phyloP scores from a whole-genome alignment of 2,113 vertebrate genomes.

The Penelope pileata region DNA sequence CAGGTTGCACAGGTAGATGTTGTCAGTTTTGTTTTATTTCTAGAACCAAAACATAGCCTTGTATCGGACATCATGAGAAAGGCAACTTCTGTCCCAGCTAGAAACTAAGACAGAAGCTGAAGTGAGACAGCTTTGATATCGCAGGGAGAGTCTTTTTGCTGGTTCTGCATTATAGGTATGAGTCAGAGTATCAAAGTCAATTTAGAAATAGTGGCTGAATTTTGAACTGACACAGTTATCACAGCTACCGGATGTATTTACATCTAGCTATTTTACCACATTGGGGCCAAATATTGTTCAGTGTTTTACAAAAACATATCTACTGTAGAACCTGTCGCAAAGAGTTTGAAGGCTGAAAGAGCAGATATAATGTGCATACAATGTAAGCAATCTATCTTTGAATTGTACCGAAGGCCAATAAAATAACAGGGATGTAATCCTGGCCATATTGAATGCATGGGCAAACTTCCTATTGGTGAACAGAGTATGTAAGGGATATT shows the following conservation, averaged over 20 bases:
- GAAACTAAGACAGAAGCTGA: too few relatives aligned
- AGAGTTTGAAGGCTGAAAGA: background rate
- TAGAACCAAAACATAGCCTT: too few relatives aligned
- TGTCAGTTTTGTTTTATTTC: too few relatives aligned
- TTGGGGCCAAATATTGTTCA: background rate
- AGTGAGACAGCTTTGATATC: background rate
- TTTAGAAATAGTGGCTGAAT: background rate
- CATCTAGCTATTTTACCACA: background rate
- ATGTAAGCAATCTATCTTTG: background rate
- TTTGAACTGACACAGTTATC: background rate
- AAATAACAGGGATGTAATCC: background rate
- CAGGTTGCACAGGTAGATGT: too few relatives aligned
- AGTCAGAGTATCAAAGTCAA: background rate
- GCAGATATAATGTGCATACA: background rate
- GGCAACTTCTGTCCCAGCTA: too few relatives aligned
- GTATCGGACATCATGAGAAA: too few relatives aligned
- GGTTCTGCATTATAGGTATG: background rate
- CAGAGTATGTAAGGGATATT: slow-evolving; percentile 1
- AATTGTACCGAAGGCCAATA: background rate
- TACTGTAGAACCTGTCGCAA: background rate
- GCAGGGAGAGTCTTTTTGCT: background rate
- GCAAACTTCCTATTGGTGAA: background rate
- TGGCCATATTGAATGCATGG: background rate
- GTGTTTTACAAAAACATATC: background rate
- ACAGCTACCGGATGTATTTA: background rate